Evolutionary conservation across 2,888 invertebrate species (phyloP), one percentile per base, ranked within the genome.

Genomic region (Tipula unca): DNA sequence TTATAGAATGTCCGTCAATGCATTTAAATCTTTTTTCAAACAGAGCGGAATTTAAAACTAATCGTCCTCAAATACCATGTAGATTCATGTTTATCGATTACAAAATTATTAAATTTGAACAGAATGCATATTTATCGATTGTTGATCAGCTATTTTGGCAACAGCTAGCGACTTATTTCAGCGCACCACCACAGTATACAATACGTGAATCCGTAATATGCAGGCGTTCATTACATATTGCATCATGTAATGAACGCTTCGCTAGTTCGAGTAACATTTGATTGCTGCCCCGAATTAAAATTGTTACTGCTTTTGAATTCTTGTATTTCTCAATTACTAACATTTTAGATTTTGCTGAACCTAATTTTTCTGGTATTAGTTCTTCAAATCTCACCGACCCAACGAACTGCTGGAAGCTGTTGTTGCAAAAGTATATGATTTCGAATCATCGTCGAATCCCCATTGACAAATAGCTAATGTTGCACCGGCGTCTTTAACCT

Each of bases 391-490:
- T 93, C 0, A 85, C 99, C 99, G 85, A 99, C 99, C 99, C 99
- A 99, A 89, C 99, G 93, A 6, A 99, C 98, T 13, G 99, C 99
- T 0, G 99, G 99, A 86, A 99, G 92, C 54, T 96, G 92, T 88
- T 96, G 95, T 89, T 99, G 96, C 25, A 99, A 92, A 86, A 99
- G 93, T 86, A 99, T 93, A 91, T 99, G 99, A 92, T 99, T 99
- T 0, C n/a, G 99, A 99, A 91, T 99, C 99, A 90, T 99, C 99
- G 90, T 99, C 99, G 91, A 99, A 99, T 87, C 99, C 99, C 99
- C 99, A 99, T 89, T 99, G 99, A 90, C 99, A 99, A 90, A 99
- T 99, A 0, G 98, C 99, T 85, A 99, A 92, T 6, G 97, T 99
- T 0, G 99, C 96, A 17, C 99, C 99, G 0, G 97, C 95, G 86